Evolutionary conservation across 2,888 invertebrate species (phyloP).

Genomic region (Andrena fulva): DNA sequence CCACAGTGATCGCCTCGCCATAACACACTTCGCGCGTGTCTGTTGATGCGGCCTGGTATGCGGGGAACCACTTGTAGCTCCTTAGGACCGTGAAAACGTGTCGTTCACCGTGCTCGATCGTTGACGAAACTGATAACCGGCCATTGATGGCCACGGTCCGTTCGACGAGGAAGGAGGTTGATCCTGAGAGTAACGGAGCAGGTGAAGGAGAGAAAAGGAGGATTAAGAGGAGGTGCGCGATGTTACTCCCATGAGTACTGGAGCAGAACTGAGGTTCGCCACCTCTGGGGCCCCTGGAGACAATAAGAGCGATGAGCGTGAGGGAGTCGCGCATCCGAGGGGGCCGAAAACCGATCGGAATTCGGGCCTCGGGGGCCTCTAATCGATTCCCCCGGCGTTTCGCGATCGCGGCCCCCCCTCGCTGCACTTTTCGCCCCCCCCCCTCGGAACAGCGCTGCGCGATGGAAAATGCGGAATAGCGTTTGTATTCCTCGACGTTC

Average conservation of each 20-base stretch:
- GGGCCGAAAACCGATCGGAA: constrained; percentile 50
- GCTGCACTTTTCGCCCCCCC: neutral
- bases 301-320: constrained; percentile 68
- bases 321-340: constrained; percentile 44
- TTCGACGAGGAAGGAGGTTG: constrained; percentile 3
- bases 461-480: neutral
- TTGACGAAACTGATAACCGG: constrained; percentile 6
- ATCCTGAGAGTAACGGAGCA: constrained; percentile 41
- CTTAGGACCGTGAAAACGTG: neutral
- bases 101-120: neutral
- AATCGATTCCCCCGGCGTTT: constrained; percentile 26
- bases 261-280: constrained; percentile 80
- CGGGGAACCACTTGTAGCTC: neutral
- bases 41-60: neutral
- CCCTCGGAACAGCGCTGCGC: neutral
- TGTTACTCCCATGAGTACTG: constrained; percentile 78
- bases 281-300: constrained; percentile 65
- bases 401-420: neutral
- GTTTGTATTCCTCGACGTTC: neutral
- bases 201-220: constrained; percentile 15
- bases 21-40: too few species aligned
- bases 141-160: neutral
- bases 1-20: too few species aligned
- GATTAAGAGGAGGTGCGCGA: constrained; percentile 63
- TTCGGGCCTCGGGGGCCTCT: constrained; percentile 12